Evolutionary conservation across 1,140 invertebrate genomes (phyloP), one percentile per base, ranked within the genome.

Genomic region (Tetragnatha versicolor): DNA sequence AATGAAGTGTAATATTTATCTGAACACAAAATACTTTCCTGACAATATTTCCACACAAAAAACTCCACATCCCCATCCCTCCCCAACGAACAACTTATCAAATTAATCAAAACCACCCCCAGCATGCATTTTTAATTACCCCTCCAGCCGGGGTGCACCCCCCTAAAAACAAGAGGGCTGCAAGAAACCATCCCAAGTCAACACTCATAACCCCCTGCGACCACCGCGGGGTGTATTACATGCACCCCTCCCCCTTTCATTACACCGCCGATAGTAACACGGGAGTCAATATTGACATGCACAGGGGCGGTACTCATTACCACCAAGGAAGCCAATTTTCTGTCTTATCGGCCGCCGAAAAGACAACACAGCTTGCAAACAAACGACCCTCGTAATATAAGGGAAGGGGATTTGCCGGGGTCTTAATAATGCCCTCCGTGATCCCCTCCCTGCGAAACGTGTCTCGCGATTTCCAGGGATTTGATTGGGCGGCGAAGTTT

Each of bases 201-300:
- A 69, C 66, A 53, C 47, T 29, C 47, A 53, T 53, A 51, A 53
- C 49, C 25, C 29, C 55, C 29, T 35, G 69, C 29, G n/a, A 72
- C 14, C 51, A 37, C 69, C 69, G 29, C 35, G 20, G 69, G 69
- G 51, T 55, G 69, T 55, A 72, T 72, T 72, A 58, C 69, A 72
- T 39, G 69, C 51, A n/a, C 51, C 5, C 66, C 25, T 22, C 53
- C 69, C 37, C 37, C 66, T 72, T 72, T 72, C 69, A 72, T 72
- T 72, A 72, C 55, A 58, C 69, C 49, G 60, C 69, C 69, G 47
- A 72, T 66, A 66, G 63, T 42, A 66, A 66, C 63, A 66, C 63
- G 10, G 39, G 53, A 72, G 69, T 72, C 69, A 72, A 72, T 72
- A 72, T 72, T 72, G 69, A 72, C 69, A 66, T 66, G 63, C 69